Evolutionary conservation across 1,140 invertebrate genomes (phyloP).

Genomic region (Anagrus nilaparvatae): DNA sequence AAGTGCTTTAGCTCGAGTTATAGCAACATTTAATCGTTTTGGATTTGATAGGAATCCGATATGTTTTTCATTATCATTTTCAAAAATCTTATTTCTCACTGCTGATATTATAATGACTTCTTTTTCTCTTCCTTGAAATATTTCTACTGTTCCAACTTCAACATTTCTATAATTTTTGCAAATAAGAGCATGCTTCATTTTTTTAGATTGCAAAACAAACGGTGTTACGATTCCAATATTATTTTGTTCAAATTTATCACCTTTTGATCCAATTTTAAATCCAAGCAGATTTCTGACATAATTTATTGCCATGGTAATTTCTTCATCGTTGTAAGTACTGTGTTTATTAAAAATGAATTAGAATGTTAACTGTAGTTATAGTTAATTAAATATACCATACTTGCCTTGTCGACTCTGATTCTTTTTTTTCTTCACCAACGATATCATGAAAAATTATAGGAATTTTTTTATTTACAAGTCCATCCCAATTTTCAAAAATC

Average conservation of each 20-base stretch:
- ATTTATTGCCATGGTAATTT: slow-evolving; percentile 48
- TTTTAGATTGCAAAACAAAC: slow-evolving; percentile 57
- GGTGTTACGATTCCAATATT: slow-evolving; percentile 81
- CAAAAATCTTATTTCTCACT: slow-evolving; percentile 47
- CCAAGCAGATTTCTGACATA: slow-evolving; percentile 46
- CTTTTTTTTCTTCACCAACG: slow-evolving; percentile 35
- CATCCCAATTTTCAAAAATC: slow-evolving; percentile 29
- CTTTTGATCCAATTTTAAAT: too few relatives aligned
- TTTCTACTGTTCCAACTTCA: slow-evolving; percentile 70
- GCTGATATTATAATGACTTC: slow-evolving; percentile 71
- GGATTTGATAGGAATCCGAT: slow-evolving; percentile 63
- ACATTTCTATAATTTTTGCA: slow-evolving; percentile 21
- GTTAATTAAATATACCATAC: not conserved
- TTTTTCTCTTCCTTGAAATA: slow-evolving; percentile 79
- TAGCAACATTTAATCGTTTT: slow-evolving; percentile 73
- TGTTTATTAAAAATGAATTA: too few relatives aligned
- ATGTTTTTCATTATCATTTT: slow-evolving; percentile 43
- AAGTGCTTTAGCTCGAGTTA: slow-evolving; percentile 69
- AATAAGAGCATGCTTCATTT: slow-evolving; percentile 42
- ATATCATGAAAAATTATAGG: slow-evolving; percentile 61
- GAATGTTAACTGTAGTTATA: not conserved
- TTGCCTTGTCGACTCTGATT: slow-evolving; percentile 19
- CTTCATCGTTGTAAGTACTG: slow-evolving; percentile 64
- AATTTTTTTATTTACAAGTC: slow-evolving; percentile 39
- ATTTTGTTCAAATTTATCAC: slow-evolving; percentile 41